phyloP scores from a whole-genome alignment of 2,113 vertebrate genomes.

The Myiopsitta monachus region DNA sequence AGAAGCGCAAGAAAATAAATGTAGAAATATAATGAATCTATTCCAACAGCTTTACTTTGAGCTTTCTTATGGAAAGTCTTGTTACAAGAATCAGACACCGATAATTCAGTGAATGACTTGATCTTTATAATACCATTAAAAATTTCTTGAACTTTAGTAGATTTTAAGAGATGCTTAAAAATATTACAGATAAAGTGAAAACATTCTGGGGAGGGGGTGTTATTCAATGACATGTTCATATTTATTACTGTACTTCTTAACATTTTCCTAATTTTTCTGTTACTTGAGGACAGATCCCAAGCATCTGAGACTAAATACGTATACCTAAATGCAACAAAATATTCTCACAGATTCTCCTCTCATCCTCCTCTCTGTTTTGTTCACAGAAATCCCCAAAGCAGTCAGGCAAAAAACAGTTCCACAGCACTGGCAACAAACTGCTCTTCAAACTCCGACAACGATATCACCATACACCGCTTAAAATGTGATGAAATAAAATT shows the following conservation, averaged over 20 bases:
- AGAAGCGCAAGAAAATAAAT: not conserved
- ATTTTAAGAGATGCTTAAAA: not conserved
- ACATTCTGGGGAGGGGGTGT: not conserved
- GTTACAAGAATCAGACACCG: not conserved
- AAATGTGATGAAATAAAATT: not conserved
- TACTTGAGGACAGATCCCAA: not conserved
- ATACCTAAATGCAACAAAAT: not conserved
- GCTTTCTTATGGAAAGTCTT: not conserved
- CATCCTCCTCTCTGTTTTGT: not conserved
- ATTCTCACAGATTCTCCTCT: not conserved
- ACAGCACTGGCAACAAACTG: not conserved
- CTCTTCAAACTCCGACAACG: not conserved
- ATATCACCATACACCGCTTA: not conserved
- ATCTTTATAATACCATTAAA: not conserved
- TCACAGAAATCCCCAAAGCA: not conserved
- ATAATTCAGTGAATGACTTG: not conserved
- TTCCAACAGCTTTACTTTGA: not conserved
- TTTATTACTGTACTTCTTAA: not conserved
- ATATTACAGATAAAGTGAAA: not conserved
- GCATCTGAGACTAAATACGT: not conserved
- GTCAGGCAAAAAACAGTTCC: not conserved
- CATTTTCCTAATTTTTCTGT: not conserved
- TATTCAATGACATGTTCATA: not conserved
- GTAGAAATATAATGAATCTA: not conserved
- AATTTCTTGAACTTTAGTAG: not conserved